Evolutionary conservation across 2,113 vertebrate species (phyloP).

Genomic region (Stegostoma tigrinum): DNA sequence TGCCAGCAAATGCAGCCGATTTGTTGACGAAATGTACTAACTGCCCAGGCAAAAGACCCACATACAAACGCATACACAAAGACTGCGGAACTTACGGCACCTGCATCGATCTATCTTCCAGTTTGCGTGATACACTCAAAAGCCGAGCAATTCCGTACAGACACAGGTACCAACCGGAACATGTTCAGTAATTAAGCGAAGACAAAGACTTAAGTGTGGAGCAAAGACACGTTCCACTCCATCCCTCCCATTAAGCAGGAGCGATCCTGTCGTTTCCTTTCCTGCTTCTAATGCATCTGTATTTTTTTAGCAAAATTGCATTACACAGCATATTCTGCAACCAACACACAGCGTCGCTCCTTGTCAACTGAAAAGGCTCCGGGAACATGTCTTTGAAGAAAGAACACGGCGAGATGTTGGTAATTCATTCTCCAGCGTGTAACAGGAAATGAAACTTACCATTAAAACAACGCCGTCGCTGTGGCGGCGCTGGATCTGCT

Average conservation of each 20-base stretch:
- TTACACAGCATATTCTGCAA: background rate
- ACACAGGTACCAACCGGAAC: background rate
- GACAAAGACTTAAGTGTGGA: constrained; percentile 12
- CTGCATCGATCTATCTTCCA: constrained; percentile 18
- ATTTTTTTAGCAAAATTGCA: background rate
- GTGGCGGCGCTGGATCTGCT: background rate
- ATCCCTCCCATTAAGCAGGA: background rate
- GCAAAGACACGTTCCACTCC: background rate
- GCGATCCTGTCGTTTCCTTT: no score
- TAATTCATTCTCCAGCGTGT: background rate
- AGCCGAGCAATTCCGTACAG: background rate
- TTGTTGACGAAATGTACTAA: background rate
- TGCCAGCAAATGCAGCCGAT: background rate
- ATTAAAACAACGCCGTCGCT: background rate
- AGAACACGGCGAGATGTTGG: background rate
- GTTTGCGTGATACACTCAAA: background rate
- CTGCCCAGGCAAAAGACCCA: background rate
- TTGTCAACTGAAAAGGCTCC: background rate
- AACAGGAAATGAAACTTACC: background rate
- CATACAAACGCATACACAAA: background rate
- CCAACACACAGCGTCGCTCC: background rate
- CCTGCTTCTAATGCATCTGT: background rate
- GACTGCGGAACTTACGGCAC: background rate
- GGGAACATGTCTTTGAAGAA: background rate
- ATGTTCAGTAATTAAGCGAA: background rate